Evolutionary conservation across 2,797 vertebrate genomes (phyloP), one percentile per base, ranked within the genome.

Genomic region (Lateolabrax maculatus): DNA sequence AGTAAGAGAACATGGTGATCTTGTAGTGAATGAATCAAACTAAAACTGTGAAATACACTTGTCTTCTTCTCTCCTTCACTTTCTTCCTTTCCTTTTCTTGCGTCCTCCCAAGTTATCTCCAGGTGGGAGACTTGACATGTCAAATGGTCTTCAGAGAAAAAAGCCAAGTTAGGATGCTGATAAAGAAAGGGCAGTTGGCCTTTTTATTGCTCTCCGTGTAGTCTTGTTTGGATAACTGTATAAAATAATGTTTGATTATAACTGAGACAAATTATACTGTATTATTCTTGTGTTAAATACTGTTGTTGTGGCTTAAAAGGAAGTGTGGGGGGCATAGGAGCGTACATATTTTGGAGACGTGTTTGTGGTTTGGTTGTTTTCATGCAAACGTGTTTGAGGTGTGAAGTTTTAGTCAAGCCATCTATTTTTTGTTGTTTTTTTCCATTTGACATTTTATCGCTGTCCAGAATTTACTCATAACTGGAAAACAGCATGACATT

Each of bases 311-410:
- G n/a, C n/a, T n/a, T n/a, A 60, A 75, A 23, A 77, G 62, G 62
- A 81, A 71, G 53, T 41, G 29, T 0, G 27, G n/a, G 31, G 12
- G 23, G 3, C 0, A 29, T 13, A 18, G 9, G 52, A 19, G 43
- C 12, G 12, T 16, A 1, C 18, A 13, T 43, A 27, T 27, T 25
- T 0, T n/a, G 0, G 60, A 19, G 15, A 51, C 16, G 23, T 44
- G 66, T 34, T 46, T 60, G 79, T 76, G 72, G 76, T 66, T 52
- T 52, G 2, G 11, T 21, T 57, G 66, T 65, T 64, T 52, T 41
- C 16, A 8, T 37, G 19, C 25, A 60, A 21, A 15, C 1, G 0
- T 53, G 18, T 18, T 0, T 21, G 21, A 66, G 46, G 46, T 53
- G 19, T 53, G 23, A 53, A 10, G 9, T 37, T 21, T 43, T 18